Evolutionary conservation across 1,140 invertebrate genomes (phyloP), one percentile per base, ranked within the genome.

Genomic region (Idris sp.): DNA sequence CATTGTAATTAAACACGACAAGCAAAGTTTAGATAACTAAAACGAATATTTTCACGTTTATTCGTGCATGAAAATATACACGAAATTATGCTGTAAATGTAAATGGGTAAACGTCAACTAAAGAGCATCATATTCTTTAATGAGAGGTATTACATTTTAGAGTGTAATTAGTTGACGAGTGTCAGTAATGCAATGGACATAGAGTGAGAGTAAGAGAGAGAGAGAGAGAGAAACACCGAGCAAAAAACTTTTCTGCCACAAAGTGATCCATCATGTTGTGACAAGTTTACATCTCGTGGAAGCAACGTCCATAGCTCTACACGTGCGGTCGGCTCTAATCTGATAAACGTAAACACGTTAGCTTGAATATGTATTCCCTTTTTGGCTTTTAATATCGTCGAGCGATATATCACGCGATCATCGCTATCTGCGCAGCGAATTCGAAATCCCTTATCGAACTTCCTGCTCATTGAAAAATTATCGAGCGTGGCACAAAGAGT

Each of bases 321-420:
- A 76, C 58, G 51, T 41, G 68, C 51, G 54, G 54, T 35, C 58
- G 64, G 59, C 56, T 59, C 78, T 43, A 76, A 85, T 84, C 83
- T 81, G 84, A 85, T 86, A 83, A 84, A 82, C 79, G 76, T 73
- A 69, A 83, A 78, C 54, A 65, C 80, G 74, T 64, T 79, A 61
- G 56, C 65, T 76, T 83, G 80, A 85, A 85, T 86, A 84, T 85
- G 83, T 79, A 86, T 83, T 76, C 64, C 76, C 68, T 77, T 79
- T 83, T 81, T 74, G 79, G 75, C 78, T 81, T 83, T 79, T 80
- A 84, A 83, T 83, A 83, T 78, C 78, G 68, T 71, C 65, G 79
- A 75, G 72, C 80, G 79, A 83, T 83, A 79, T 80, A 84, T 83
- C 81, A 82, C 74, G 69, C 80, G 72, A 80, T 78, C 71, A 64